Evolutionary conservation across 1,140 invertebrate genomes (phyloP), one percentile per base, ranked within the genome.

Genomic region (Drosophila orena): DNA sequence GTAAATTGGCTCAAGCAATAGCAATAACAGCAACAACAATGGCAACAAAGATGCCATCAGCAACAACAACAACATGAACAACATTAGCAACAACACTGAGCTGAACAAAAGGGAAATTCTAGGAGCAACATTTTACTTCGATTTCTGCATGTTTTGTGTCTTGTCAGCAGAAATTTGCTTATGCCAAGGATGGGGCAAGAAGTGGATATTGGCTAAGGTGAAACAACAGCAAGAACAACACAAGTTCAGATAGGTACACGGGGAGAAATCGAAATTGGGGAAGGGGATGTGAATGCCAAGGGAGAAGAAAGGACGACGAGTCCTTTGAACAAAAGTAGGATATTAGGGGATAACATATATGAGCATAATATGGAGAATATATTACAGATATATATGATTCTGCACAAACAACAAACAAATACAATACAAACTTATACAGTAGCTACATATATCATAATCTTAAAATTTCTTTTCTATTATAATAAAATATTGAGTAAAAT

Each of bases 81-180:
- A 59, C 72, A 81, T 58, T 15, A 17, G 15, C 35, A 37, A 37
- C 37, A 38, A 14, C 37, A 38, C 14, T 4, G 3, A 5, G n/a
- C 8, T 49, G 62, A 43, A 46, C 53, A 81, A 81, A 77, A 68
- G 54, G 53, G 49, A 76, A 85, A 88, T 86, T 85, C 73, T 79
- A 56, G 59, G 56, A 65, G 77, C 81, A 75, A 86, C 81, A 86
- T 83, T 88, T 88, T 88, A 83, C 83, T 88, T 86, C 83, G 83
- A 86, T 86, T 86, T 86, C 79, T 59, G 59, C 66, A 79, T 73
- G 52, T 88, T 84, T 88, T 88, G 52, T 83, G 84, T 88, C 79
- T 89, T 79, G 83, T 88, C 83, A 88, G 83, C 83, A 88, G 56
- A 89, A 88, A 89, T 88, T 89, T 88, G 83, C 79, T 79, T 83